Evolutionary conservation across 2,888 invertebrate genomes (phyloP).

Genomic region (Rhodophaea formosa): DNA sequence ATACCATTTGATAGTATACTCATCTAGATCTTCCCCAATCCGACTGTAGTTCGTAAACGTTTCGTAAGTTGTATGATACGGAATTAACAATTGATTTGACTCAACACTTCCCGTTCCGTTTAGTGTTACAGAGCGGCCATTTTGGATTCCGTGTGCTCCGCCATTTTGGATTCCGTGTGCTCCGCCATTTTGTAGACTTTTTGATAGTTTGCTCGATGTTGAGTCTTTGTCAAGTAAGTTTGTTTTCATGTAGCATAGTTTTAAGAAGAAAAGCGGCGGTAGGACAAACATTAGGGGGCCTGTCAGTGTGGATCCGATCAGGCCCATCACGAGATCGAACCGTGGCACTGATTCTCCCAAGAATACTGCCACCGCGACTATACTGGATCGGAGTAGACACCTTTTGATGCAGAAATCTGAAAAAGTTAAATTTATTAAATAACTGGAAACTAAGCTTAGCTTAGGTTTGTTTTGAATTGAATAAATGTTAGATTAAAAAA

Average conservation of each 20-base stretch:
- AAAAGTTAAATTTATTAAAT: slow-evolving; percentile 33
- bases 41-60: slow-evolving; percentile 49
- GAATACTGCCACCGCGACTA: slow-evolving; percentile 86
- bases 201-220: slow-evolving; percentile 11
- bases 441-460: too few species aligned
- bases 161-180: slow-evolving; percentile 29
- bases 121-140: slow-evolving; percentile 25
- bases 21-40: slow-evolving; percentile 34
- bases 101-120: slow-evolving; percentile 17
- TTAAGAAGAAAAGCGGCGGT: slow-evolving; percentile 90
- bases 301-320: slow-evolving; percentile 91
- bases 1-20: slow-evolving; percentile 59
- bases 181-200: slow-evolving; percentile 26
- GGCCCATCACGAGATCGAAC: slow-evolving; percentile 92
- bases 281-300: slow-evolving; percentile 92
- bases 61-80: slow-evolving; percentile 44
- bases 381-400: slow-evolving; percentile 84
- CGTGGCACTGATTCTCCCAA: slow-evolving; percentile 91
- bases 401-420: slow-evolving; percentile 89
- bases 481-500: too few species aligned
- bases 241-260: slow-evolving; percentile 79
- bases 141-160: slow-evolving; percentile 28
- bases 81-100: background rate
- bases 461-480: too few species aligned
- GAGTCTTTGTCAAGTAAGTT: slow-evolving; percentile 16